Conservation (phyloP, 2,113 vertebrate species). For the Bos indicus region DNA sequence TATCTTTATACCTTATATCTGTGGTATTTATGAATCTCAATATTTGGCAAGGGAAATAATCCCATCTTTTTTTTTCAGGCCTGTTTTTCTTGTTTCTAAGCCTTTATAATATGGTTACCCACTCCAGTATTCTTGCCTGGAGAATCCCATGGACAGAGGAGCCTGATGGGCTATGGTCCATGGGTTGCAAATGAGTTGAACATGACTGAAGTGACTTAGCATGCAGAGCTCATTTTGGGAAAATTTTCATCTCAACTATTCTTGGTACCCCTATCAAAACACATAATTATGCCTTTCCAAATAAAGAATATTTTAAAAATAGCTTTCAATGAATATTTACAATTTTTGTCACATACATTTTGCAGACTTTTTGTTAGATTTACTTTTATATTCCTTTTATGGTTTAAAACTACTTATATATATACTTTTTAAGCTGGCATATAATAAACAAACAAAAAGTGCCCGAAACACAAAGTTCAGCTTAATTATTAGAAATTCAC, state of each 20-base stretch:
- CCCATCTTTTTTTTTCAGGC: background rate
- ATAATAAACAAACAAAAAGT: background rate
- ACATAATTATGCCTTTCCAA: background rate
- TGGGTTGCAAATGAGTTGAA: background rate
- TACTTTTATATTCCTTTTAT: background rate
- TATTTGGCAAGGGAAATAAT: background rate
- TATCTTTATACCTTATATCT: background rate
- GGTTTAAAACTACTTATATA: background rate
- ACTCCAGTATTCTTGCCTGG: background rate
- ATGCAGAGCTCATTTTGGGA: background rate
- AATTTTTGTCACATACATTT: background rate
- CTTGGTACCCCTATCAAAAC: background rate
- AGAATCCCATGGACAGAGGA: background rate
- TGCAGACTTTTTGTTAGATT: background rate
- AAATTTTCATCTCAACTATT: background rate
- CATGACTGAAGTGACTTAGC: background rate
- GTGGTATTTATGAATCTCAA: background rate
- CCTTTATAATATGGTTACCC: background rate
- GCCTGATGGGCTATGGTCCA: background rate
- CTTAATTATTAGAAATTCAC: background rate
- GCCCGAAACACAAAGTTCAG: background rate
- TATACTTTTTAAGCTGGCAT: background rate
- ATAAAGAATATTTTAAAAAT: background rate
- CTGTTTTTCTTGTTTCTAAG: background rate
- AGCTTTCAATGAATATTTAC: background rate